phyloP scores from a whole-genome alignment of 2,888 invertebrate genomes.

The Polyommatus iphigenia region DNA sequence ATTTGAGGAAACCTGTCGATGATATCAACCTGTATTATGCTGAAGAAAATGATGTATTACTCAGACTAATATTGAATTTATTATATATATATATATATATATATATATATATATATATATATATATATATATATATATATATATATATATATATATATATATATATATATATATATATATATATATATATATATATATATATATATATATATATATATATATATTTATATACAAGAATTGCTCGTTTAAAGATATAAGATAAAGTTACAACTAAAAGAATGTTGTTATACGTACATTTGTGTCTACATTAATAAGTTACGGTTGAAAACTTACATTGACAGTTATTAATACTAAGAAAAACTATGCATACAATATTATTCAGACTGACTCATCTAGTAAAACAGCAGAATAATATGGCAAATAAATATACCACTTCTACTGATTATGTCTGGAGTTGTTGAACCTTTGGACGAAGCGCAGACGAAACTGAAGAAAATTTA shows the following conservation, averaged over 20 bases:
- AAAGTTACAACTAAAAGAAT: no score
- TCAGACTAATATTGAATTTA: no score
- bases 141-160: no score
- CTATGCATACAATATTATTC: background rate
- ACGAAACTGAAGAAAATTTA: background rate
- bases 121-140: no score
- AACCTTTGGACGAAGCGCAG: background rate
- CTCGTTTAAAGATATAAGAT: no score
- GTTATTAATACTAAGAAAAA: background rate
- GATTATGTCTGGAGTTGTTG: background rate
- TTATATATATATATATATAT: no score
- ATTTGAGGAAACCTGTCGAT: background rate
- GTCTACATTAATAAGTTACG: no score
- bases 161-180: no score
- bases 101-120: no score
- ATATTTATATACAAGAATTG: no score
- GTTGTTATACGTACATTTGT: background rate
- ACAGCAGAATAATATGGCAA: background rate
- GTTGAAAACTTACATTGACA: background rate
- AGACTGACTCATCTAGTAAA: background rate
- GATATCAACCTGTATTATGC: background rate
- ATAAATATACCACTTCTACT: background rate
- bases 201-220: no score
- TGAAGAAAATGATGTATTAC: background rate
- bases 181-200: no score